Base-by-base conservation (phyloP, 2,888 invertebrate genomes). In the Mythimna vitellina region DNA sequence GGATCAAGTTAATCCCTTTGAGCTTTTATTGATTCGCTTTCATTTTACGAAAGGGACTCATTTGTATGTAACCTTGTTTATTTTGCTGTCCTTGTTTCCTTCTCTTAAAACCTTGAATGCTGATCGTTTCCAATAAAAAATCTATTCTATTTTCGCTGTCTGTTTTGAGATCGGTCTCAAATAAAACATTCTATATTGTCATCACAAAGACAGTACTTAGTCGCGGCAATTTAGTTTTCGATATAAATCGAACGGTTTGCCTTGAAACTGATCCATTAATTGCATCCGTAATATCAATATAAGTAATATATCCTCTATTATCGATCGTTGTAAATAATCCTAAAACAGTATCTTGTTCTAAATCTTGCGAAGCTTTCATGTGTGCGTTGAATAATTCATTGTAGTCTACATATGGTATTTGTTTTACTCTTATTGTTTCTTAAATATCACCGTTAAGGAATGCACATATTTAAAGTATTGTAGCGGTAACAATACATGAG, bases 341-440 rank as follows among this genome's bases (percentile, higher is more conserved):
- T 63, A 74, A 76, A 83, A 85, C 87, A 75, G 84, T 87, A 83
- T 82, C 76, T 82, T 76, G 84, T 73, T 80, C 82, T 64, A 60
- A 80, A 83, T 85, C 67, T 70, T 56, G 12, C 62, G 57, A 56
- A 67, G 65, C 62, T 78, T 64, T 75, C 60, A 80, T 56, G 73
- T 65, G 29, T 65, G 70, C 20, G 32, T 83, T 89, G 88, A 87
- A 90, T 91, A 76, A 90, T 90, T 88, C 87, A 91, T 80, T 70
- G 71, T 67, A 76, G 64, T 82, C 84, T 62, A 85, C 78, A 81
- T 85, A 73, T 64, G 46, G 69, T 73, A 79, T 84, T 70, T 74
- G 71, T 78, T 80, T 74, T 60, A 53, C 56, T 71, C 81, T 75
- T 38, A 73, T 72, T 65, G 66, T 76, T 75, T 76, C 65, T 66